Evolutionary conservation across 2,113 vertebrate species (phyloP), one percentile per base, ranked within the genome.

Genomic region (Stigmatopora argus): DNA sequence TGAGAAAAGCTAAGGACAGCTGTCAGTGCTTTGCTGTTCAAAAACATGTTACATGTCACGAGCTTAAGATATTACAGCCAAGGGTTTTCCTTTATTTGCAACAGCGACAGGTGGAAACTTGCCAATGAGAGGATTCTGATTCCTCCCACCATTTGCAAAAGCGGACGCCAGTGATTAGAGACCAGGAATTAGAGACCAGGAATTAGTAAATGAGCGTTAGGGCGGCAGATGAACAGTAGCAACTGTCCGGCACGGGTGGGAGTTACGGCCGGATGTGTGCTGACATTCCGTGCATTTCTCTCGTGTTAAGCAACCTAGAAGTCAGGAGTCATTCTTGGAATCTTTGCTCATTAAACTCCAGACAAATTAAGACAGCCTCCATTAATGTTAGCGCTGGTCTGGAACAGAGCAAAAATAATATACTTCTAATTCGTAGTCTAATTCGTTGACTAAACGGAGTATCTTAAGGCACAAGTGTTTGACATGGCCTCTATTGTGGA

Each of bases 101-200:
- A 75, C 48, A 65, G 70, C 63, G 73, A 83, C 83, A 88, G 86
- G 77, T 85, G 84, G 64, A 63, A 59, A n/a, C 51, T 53, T 53
- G 51, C 11, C 51, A 69, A 63, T 61, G 72, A 66, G 75, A 69
- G 73, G 78, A 81, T 73, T 66, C 52, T 64, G 57, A 71, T 65
- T 49, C 77, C 74, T 64, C 17, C 10, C 65, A 46, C 15, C 76
- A 74, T 60, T 69, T 76, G 59, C 77, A 53, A 53, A 73, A 57
- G 6, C 51, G 47, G 75, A 55, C 47, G 70, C 59, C 73, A 19
- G 51, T 63, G 66, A 79, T 83, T 79, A 71, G 59, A 17, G 44
- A 18, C 12, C 57, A 35, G 47, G 49, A 49, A 55, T 78, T 73
- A 78, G 74, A n/a, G n/a, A n/a, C n/a, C 57, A 35, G 47, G 49